Percentiles rank a stretch among this genome's conserved stretches.
These are phyloP conservation scores for Isurus oxyrinchus DNA, from an alignment of 2,113 vertebrate genomes.

Conservation along the genomic window DNA sequence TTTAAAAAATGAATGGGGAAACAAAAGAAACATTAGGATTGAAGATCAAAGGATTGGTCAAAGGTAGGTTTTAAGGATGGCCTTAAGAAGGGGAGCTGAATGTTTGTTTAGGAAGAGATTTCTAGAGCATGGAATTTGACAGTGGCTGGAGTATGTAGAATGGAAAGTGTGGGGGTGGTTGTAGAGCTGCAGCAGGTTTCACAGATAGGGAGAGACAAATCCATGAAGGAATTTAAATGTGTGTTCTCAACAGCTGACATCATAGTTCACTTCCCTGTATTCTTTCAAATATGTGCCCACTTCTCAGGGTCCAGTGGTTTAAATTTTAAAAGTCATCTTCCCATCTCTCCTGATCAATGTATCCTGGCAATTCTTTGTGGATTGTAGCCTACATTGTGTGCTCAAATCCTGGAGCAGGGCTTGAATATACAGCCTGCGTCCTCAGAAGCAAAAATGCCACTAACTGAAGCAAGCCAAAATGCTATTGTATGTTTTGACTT, in stretches of 20 bases:
- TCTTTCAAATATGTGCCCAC: neutral
- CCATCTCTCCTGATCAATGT: neutral
- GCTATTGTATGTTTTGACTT: neutral
- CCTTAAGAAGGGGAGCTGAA: neutral
- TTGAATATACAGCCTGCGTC: neutral
- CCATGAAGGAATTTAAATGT: neutral
- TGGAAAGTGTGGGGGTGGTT: neutral
- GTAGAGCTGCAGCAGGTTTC: neutral
- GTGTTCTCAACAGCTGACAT: neutral
- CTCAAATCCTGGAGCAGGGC: neutral
- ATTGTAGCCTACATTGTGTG: neutral
- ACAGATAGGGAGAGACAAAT: neutral
- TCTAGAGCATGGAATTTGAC: neutral
- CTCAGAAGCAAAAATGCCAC: neutral
- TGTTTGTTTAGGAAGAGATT: neutral
- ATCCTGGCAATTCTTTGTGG: neutral
- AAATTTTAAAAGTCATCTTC: neutral
- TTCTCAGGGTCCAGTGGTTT: neutral
- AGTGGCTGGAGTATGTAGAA: neutral
- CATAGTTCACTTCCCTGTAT: neutral
- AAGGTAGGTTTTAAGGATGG: neutral
- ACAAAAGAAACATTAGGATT: neutral
- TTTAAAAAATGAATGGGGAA: neutral
- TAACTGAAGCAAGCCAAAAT: neutral
- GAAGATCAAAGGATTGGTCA: neutral